Base-by-base conservation (phyloP, 2,113 vertebrate genomes). In the Pseudonaja textilis region DNA sequence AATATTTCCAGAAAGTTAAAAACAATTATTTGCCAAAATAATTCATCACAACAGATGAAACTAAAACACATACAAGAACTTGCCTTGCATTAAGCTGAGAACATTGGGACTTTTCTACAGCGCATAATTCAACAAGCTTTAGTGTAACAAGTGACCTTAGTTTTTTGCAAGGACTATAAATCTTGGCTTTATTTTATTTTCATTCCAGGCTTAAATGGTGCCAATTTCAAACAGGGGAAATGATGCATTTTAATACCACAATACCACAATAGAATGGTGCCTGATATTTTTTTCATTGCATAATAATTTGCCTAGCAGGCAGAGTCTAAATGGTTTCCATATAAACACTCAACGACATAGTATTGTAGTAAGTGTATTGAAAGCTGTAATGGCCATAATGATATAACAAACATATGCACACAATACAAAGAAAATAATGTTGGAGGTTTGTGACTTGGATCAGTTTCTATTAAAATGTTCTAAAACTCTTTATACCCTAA, bases 131-230 rank as follows among this genome's bases (percentile, higher is more conserved):
- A 91, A 85, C 26, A 55, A 7, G 42, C 3, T 56, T 91, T 11
- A 55, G 3, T 39, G 74, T 29, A 64, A 52, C 22, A 50, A 85
- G 34, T 93, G 50, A 91, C 55, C 23, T 93, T 42, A 91, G 55
- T 93, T 52, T 90, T 93, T 90, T 42, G 22, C 90, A 92, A 4
- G 7, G 87, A 20, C 85, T 45, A 92, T 92, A 91, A 93, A 42
- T 56, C 39, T 91, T 88, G 45, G 56, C n/a, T 93, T 89, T 61
- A 93, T 91, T 45, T 29, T 95, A 16, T 91, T 95, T 93, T 93
- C 89, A 93, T 74, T 91, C 54, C 18, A 88, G 52, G 39, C 45
- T 89, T 93, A 93, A 88, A 42, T 25, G 42, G 64, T 88, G 90
- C 81, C 92, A 88, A 61, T 91, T 90, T 55, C 12, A 42, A 61